Conservation (phyloP, 2,888 invertebrate genomes). For the Drosophila testacea region DNA sequence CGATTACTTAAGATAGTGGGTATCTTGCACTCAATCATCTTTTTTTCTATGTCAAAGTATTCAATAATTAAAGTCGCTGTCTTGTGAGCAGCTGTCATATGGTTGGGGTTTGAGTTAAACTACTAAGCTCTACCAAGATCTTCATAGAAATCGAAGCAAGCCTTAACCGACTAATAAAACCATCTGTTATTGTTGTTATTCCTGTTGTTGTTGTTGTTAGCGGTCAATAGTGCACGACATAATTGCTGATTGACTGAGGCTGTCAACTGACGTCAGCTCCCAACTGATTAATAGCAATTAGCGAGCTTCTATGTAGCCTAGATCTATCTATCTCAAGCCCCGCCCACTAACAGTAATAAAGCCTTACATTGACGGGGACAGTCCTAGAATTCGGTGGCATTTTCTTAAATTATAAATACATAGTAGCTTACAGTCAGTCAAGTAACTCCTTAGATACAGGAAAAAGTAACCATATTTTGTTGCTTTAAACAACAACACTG, state of each 20-base stretch:
- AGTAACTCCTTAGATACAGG: too few species aligned
- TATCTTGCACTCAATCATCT: neutral
- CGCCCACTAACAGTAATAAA: neutral
- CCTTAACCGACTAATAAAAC: constrained; percentile 4
- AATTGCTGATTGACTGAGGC: constrained; percentile 66
- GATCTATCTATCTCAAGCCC: constrained; percentile 10
- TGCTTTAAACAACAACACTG: too few species aligned
- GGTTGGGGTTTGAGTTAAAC: constrained; percentile 12
- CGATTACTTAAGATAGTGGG: neutral
- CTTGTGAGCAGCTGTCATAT: constrained; percentile 41
- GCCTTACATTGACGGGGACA: neutral
- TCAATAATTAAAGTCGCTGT: constrained; percentile 56
- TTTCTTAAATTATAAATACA: too few species aligned
- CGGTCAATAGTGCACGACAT: constrained; percentile 71
- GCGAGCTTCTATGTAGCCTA: constrained; percentile 22
- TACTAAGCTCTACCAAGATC: constrained; percentile 21
- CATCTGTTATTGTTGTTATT: constrained; percentile 2
- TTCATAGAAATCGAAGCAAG: constrained; percentile 35
- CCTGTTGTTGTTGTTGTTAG: constrained; percentile 18
- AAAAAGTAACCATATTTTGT: too few species aligned
- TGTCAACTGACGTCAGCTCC: constrained; percentile 67
- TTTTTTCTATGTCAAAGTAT: constrained; percentile 13
- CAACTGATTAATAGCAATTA: constrained; percentile 71
- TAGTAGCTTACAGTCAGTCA: too few species aligned
- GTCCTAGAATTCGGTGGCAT: neutral